A percentile compares a stretch with the other conserved stretches of the same genome.
Conservation (phyloP, 2,797 vertebrate genomes). For the Epinephelus malabaricus region DNA sequence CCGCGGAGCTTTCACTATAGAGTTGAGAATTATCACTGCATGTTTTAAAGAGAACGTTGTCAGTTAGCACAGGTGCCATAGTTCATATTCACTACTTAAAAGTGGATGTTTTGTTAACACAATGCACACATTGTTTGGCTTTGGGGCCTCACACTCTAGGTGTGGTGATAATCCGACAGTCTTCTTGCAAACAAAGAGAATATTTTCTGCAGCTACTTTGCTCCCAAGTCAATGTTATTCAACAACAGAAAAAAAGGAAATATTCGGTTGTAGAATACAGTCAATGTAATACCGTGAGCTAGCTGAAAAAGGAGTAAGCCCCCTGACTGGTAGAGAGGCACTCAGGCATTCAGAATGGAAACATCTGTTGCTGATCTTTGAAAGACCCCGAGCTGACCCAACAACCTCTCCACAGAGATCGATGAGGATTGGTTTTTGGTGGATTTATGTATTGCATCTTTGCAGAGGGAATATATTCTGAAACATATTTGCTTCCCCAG, state of each 20-base stretch:
- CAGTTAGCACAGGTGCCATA: background rate
- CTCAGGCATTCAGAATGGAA: constrained; percentile 42
- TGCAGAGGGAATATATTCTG: background rate
- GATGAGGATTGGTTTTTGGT: constrained; percentile 24
- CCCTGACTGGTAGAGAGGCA: constrained; percentile 13
- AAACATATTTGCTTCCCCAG: constrained; percentile 1
- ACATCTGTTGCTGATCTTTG: constrained; percentile 55
- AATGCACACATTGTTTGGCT: constrained; percentile 16
- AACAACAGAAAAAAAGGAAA: background rate
- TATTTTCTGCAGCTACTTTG: background rate
- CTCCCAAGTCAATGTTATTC: background rate
- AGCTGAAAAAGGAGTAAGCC: constrained; percentile 19
- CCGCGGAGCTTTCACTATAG: background rate
- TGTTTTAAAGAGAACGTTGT: constrained; percentile 18
- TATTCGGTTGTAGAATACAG: background rate
- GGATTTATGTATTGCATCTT: constrained; percentile 44
- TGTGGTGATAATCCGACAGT: background rate
- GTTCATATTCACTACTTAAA: constrained; percentile 12
- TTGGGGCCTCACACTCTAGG: background rate
- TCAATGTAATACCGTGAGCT: background rate
- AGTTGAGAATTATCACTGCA: background rate
- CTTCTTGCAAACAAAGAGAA: constrained; percentile 12
- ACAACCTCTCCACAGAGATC: constrained; percentile 33
- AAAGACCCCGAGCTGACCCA: constrained; percentile 35
- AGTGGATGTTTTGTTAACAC: constrained; percentile 6